phyloP scores from a whole-genome alignment of 2,888 invertebrate species.

The Mylabris sibirica region DNA sequence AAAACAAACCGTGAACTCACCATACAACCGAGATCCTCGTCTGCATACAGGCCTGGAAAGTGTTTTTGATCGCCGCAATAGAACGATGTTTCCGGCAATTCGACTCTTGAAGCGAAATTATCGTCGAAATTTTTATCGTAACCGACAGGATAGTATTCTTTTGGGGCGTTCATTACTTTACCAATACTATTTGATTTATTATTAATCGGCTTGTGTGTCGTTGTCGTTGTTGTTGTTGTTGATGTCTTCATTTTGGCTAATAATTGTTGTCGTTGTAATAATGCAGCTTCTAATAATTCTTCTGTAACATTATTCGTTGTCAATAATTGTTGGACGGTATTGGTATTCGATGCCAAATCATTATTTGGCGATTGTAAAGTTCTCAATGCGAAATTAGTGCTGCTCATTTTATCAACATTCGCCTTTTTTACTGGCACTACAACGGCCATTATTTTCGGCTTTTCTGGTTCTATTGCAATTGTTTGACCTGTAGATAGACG shows the following conservation, averaged over 20 bases:
- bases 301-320: slow-evolving; percentile 81
- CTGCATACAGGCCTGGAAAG: slow-evolving; percentile 88
- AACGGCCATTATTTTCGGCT: slow-evolving; percentile 50
- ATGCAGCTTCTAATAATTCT: slow-evolving; percentile 79
- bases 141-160: slow-evolving; percentile 86
- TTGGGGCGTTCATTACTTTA: slow-evolving; percentile 88
- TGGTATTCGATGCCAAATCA: slow-evolving; percentile 45
- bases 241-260: slow-evolving; percentile 59
- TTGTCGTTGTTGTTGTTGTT: slow-evolving; percentile 55
- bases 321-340: slow-evolving; percentile 52
- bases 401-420: slow-evolving; percentile 50
- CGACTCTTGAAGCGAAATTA: slow-evolving; percentile 84
- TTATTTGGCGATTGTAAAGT: slow-evolving; percentile 50
- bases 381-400: slow-evolving; percentile 51
- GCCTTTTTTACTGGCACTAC: slow-evolving; percentile 49
- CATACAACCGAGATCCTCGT: slow-evolving; percentile 89
- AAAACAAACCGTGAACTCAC: slow-evolving; percentile 62
- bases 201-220: slow-evolving; percentile 59
- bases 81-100: slow-evolving; percentile 83
- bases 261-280: slow-evolving; percentile 73
- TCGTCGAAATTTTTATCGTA: slow-evolving; percentile 91
- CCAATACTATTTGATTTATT: slow-evolving; percentile 55
- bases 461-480: slow-evolving; percentile 41
- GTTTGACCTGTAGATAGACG: slow-evolving; percentile 54
- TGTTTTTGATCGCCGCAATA: slow-evolving; percentile 89